Evolutionary conservation across 1,140 invertebrate genomes (phyloP), one percentile per base, ranked within the genome.

Genomic region (Ceratina calcarata): DNA sequence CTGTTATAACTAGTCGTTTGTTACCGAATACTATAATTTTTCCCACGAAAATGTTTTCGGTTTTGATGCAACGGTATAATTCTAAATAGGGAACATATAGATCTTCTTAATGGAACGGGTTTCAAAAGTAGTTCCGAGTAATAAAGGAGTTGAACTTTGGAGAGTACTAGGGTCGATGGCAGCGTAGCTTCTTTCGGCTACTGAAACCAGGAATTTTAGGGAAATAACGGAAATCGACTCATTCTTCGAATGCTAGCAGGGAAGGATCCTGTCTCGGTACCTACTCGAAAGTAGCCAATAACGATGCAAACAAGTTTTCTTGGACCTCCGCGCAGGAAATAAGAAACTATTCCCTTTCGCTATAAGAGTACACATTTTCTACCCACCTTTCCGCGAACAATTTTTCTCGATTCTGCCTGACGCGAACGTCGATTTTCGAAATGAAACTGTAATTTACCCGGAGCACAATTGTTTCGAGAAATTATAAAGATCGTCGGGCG

Each of bases 281-380:
- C n/a, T 22, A 32, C 66, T 69, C 65, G 74, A 72, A 83, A 81
- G 72, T 78, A 84, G 71, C 75, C 82, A 84, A 86, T 81, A 86
- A 83, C 82, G 84, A 86, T 86, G 78, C 84, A 84, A 84, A 86
- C 81, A 78, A 81, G 57, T 78, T 79, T 65, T 49, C 51, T 15
- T 45, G 68, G 24, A 62, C 75, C 24, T 77, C 57, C 18, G 37
- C 15, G 37, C 15, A 32, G 37, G 10, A 60, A 69, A 69, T 51
- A 61, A 61, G 55, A 60, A 69, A 69, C 32, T 76, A 69, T 22
- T 60, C 32, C 67, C 20, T 71, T 37, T 49, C 67, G 45, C 37
- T 55, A 78, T 51, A 71, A 16, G n/a, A 13, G 55, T 24, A 67
- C 16, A 32, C 15, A 27, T 45, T 24, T 49, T 67, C 18, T 45